phyloP scores from a whole-genome alignment of 1,140 invertebrate genomes.

The Rhyzopertha dominica region DNA sequence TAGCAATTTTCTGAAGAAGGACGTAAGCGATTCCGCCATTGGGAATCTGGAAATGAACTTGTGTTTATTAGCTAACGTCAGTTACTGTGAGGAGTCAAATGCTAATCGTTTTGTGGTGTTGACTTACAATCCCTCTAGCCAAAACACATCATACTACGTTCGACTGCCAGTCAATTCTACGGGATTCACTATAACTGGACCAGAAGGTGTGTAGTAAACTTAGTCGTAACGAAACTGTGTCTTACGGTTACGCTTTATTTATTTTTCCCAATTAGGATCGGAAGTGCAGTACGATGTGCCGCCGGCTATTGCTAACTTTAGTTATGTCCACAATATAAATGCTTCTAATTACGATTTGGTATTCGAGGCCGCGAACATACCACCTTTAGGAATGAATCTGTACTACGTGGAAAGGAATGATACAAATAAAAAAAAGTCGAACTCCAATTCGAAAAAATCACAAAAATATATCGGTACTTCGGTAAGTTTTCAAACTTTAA shows the following conservation, averaged over 20 bases:
- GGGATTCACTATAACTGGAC: slow-evolving; percentile 55
- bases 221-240: slow-evolving; percentile 16
- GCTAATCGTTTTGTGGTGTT: slow-evolving; percentile 57
- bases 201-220: slow-evolving; percentile 5
- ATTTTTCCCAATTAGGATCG: slow-evolving; percentile 44
- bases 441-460: no score
- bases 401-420: slow-evolving; percentile 49
- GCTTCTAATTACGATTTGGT: slow-evolving; percentile 56
- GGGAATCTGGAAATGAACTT: slow-evolving; percentile 12
- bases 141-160: slow-evolving; percentile 56
- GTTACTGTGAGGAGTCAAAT: slow-evolving; percentile 52
- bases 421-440: no score
- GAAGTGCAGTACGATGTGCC: slow-evolving; percentile 2
- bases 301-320: slow-evolving; percentile 11
- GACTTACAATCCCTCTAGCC: slow-evolving; percentile 73
- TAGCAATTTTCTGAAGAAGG: background rate
- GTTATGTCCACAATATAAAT: slow-evolving; percentile 5
- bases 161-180: slow-evolving; percentile 61
- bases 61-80: slow-evolving; percentile 54
- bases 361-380: slow-evolving; percentile 58
- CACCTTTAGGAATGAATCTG: slow-evolving; percentile 58
- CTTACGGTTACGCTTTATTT: slow-evolving; percentile 43
- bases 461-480: no score
- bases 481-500: no score
- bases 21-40: slow-evolving; percentile 6